Percentiles rank a stretch among this genome's conserved stretches.
Conservation (phyloP, 1,140 invertebrate species). For the Drosophila ficusphila region DNA sequence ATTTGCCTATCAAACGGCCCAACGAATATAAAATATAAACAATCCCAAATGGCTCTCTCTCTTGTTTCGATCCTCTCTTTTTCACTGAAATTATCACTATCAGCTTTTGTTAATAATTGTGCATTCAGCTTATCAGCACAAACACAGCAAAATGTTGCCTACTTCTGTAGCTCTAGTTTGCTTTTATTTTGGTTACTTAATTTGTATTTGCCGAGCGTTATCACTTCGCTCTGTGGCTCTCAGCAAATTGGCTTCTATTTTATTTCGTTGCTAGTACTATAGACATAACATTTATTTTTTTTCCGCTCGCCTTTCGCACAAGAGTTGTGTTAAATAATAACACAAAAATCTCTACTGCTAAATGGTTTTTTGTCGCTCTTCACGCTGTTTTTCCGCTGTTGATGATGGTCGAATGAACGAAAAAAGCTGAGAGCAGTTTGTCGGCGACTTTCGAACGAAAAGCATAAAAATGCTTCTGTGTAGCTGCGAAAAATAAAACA, state of each 20-base stretch:
- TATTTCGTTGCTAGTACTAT: conserved; percentile 61
- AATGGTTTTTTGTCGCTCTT: conserved; percentile 63
- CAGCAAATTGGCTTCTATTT: conserved; percentile 39
- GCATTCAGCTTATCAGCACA: conserved; percentile 68
- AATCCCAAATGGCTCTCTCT: conserved; percentile 9
- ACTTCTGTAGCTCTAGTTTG: conserved; percentile 21
- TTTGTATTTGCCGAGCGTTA: conserved; percentile 65
- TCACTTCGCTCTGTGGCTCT: conserved; percentile 47
- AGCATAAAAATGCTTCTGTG: conserved; percentile 65
- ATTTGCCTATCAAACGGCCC: conserved; percentile 55
- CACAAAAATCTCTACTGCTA: conserved; percentile 69
- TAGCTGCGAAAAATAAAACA: conserved; percentile 52
- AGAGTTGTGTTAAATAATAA: conserved; percentile 76
- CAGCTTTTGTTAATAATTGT: conserved; percentile 63
- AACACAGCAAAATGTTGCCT: conserved; percentile 29
- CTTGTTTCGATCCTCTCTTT: background rate
- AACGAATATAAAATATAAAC: conserved; percentile 19
- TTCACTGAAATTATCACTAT: conserved; percentile 53
- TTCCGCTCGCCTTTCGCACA: conserved; percentile 44
- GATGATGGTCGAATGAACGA: conserved; percentile 46
- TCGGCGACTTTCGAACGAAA: conserved; percentile 81
- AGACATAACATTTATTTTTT: conserved; percentile 28
- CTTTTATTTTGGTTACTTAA: conserved; percentile 55
- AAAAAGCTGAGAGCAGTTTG: conserved; percentile 72
- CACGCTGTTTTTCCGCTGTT: conserved; percentile 38